phyloP scores from a whole-genome alignment of 2,113 vertebrate genomes.

The Microtus montanus region DNA sequence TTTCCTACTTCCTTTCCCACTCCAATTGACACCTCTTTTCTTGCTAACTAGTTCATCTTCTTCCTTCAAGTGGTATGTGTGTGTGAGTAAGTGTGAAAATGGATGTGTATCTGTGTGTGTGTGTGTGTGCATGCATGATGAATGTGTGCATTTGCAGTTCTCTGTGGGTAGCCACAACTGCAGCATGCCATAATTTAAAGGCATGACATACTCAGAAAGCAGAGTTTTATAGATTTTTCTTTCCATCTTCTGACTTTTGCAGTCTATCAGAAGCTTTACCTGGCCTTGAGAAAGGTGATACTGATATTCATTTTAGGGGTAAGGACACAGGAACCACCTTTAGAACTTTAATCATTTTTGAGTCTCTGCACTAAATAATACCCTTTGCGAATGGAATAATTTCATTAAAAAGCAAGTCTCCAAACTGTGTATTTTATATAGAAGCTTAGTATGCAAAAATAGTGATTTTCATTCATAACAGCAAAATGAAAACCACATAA shows the following conservation, averaged over 20 bases:
- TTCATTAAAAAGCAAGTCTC: neutral
- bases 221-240: neutral
- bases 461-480: neutral
- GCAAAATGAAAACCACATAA: neutral
- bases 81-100: no score
- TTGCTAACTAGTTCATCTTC: neutral
- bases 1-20: neutral
- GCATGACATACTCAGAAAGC: neutral
- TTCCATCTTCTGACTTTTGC: neutral
- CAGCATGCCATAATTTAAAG: neutral
- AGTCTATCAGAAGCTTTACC: neutral
- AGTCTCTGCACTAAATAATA: neutral
- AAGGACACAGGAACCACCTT: neutral
- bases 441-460: neutral
- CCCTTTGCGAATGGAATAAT: neutral
- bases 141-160: neutral
- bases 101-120: neutral
- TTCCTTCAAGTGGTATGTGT: neutral
- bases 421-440: neutral
- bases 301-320: neutral
- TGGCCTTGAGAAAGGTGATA: neutral
- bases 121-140: neutral
- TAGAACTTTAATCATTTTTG: neutral
- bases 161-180: neutral
- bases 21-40: neutral